Base-by-base conservation (phyloP, 2,888 invertebrate species). In the Linyphia triangularis region DNA sequence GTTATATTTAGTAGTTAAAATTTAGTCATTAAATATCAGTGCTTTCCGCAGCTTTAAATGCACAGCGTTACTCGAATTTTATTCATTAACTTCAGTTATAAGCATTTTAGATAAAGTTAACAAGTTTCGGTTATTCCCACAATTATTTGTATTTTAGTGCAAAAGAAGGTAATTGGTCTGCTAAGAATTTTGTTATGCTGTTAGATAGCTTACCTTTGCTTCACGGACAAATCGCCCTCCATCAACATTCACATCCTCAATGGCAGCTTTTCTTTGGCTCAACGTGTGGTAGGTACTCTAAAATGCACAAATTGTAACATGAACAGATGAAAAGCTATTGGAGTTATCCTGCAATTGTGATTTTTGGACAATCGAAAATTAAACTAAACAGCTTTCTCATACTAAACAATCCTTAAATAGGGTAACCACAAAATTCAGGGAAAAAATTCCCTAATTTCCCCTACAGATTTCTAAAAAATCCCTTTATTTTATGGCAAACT, bases 171-270 rank as follows among this genome's bases (percentile, higher is more conserved):
- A 40, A 6, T 13, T 40, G 19, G n/a, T n/a, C 24, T 26, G 63
- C 37, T 40, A 16, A 59, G 24, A 63, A 51, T 51, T 26, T n/a
- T 40, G 83, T 88, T 82, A 78, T 51, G 40, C 40, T 37, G 70
- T 70, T 77, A 83, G 63, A 72, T 22, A 13, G 82, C 93, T 95
- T 96, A 99, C 98, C 98, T 98, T 98, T 92, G 98, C 98, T 94
- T 99, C 99, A 91, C 98, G 95, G 92, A 99, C 98, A 93, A 96
- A 97, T 93, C 97, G 95, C 91, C 98, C 98, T 92, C 99, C 99
- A 92, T 97, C 97, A 91, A 96, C 95, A 94, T 99, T 99, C 92
- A 98, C 97, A 92, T 96, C 96, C 93, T 99, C 99, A 92, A 99
- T 97, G 93, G 96, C 96, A 92, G 97, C 96, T 91, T 97, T 97